Percentiles rank a stretch among this genome's conserved stretches.
These are phyloP conservation scores for Tineola bisselliella DNA, from an alignment of 2,888 invertebrate genomes.

Conservation along the genomic window DNA sequence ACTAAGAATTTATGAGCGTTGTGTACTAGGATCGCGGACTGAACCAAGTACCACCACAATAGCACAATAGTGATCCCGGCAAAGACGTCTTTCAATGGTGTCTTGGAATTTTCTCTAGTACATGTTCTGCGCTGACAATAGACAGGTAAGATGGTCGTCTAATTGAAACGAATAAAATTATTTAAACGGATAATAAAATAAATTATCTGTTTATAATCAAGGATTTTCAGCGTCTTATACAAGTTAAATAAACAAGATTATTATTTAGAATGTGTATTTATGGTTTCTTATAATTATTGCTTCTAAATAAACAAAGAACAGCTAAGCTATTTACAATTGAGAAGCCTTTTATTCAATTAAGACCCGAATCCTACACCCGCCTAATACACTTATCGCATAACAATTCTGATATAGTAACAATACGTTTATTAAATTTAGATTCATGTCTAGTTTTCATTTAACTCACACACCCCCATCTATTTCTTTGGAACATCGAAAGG, in stretches of 20 bases:
- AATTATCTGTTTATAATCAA: background rate
- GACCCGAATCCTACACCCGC: conserved; percentile 1
- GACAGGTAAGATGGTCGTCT: background rate
- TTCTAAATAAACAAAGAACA: background rate
- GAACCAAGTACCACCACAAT: conserved; percentile 1
- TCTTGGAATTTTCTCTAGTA: conserved; percentile 6
- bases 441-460: conserved; percentile 44
- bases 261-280: no score
- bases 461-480: conserved; percentile 27
- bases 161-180: conserved; percentile 1
- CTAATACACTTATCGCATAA: conserved; percentile 35
- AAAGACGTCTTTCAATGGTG: background rate
- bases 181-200: background rate
- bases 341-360: conserved; percentile 1
- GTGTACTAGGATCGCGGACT: background rate
- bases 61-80: conserved; percentile 10
- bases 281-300: background rate
- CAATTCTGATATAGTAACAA: conserved; percentile 29
- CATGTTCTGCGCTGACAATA: background rate
- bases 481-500: conserved; percentile 24
- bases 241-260: no score
- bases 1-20: conserved; percentile 6
- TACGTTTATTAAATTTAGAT: conserved; percentile 39
- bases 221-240: no score
- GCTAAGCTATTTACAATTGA: background rate